Evolutionary conservation across 2,888 invertebrate species (phyloP).

Genomic region (Oscheius sp.): DNA sequence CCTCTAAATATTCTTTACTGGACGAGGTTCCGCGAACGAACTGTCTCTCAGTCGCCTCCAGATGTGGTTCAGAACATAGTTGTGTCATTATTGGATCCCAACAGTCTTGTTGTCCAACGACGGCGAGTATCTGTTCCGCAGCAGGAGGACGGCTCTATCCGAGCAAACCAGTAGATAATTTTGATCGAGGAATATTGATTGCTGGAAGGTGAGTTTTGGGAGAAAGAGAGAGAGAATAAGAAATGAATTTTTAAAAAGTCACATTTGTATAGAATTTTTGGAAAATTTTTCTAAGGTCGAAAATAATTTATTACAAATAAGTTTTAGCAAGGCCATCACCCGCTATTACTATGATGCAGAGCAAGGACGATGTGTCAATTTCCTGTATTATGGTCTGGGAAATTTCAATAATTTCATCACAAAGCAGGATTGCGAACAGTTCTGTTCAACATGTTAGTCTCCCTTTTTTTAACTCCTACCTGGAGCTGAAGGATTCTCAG

Average conservation of each 20-base stretch:
- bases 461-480: not conserved
- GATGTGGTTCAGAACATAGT: conserved; percentile 57
- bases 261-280: not conserved
- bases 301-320: too few species aligned
- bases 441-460: conserved; percentile 62
- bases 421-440: conserved; percentile 64
- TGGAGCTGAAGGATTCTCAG: not conserved
- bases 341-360: conserved; percentile 66
- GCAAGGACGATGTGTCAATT: conserved; percentile 63
- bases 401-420: conserved; percentile 68
- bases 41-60: conserved; percentile 56
- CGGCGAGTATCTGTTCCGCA: conserved; percentile 60
- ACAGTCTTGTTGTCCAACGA: conserved; percentile 64
- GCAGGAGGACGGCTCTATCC: conserved; percentile 54
- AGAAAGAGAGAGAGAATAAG: too few species aligned
- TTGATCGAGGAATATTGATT: conserved; percentile 51
- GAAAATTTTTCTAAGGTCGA: too few species aligned
- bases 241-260: not conserved
- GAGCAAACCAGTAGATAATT: conserved; percentile 58
- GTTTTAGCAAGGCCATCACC: conserved; percentile 50
- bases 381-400: conserved; percentile 64
- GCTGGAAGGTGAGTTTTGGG: conserved; percentile 45
- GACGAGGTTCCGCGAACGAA: conserved; percentile 64
- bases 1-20: conserved; percentile 52
- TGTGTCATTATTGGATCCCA: conserved; percentile 63